Conservation (phyloP, 1,140 invertebrate genomes). For the Brachionus rotundiformis region DNA sequence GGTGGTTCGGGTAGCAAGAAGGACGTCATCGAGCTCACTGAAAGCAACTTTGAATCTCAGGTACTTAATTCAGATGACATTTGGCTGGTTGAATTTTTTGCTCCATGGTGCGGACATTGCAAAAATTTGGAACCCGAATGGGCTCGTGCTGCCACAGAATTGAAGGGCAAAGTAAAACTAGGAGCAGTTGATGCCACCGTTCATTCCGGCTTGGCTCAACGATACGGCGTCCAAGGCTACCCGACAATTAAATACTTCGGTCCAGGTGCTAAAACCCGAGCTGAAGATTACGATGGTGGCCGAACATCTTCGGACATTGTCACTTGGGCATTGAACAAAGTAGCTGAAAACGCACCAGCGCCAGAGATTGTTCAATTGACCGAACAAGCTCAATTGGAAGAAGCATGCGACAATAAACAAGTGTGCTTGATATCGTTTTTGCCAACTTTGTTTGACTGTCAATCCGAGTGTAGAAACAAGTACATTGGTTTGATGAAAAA, state of each 20-base stretch:
- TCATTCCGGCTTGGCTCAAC: slow-evolving; percentile 73
- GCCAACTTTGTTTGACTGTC: slow-evolving; percentile 95
- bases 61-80: slow-evolving; percentile 86
- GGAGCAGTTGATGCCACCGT: slow-evolving; percentile 95
- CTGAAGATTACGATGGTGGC: slow-evolving; percentile 78
- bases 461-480: slow-evolving; percentile 85
- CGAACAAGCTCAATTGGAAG: slow-evolving; percentile 70
- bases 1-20: slow-evolving; percentile 54
- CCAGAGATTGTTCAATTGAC: slow-evolving; percentile 77
- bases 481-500: slow-evolving; percentile 77
- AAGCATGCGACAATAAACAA: slow-evolving; percentile 78
- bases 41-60: slow-evolving; percentile 83
- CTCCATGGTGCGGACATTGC: slow-evolving; percentile 79
- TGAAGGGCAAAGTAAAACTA: slow-evolving; percentile 91
- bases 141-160: slow-evolving; percentile 85
- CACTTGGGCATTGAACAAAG: slow-evolving; percentile 81
- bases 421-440: slow-evolving; percentile 90
- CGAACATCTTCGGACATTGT: slow-evolving; percentile 86
- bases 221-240: slow-evolving; percentile 79
- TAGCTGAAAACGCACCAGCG: slow-evolving; percentile 79
- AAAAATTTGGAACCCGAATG: slow-evolving; percentile 93
- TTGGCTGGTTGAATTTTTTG: slow-evolving; percentile 95
- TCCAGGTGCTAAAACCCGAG: slow-evolving; percentile 77
- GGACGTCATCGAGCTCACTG: slow-evolving; percentile 83
- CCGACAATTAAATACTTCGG: slow-evolving; percentile 94